Conservation (phyloP, 2,113 vertebrate genomes). For the Heterotilapia buettikoferi region DNA sequence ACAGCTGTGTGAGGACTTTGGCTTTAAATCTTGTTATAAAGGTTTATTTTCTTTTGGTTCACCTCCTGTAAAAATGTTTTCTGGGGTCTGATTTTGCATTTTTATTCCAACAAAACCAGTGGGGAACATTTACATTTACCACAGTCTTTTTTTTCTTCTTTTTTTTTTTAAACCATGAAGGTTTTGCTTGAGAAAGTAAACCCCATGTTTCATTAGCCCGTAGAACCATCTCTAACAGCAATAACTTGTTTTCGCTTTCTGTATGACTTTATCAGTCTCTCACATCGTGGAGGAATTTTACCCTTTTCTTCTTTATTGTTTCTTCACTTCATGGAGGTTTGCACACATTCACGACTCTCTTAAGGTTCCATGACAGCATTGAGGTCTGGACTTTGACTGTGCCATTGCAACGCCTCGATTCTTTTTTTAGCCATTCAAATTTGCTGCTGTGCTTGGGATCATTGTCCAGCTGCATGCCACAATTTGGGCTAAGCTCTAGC, state of each 20-base stretch:
- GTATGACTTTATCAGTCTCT: neutral
- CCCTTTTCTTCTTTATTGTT: neutral
- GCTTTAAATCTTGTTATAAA: neutral
- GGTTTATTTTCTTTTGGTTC: neutral
- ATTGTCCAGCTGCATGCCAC: neutral
- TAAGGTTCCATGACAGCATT: neutral
- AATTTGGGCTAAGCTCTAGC: neutral
- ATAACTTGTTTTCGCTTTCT: fast-evolving
- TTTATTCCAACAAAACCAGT: neutral
- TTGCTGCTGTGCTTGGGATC: neutral
- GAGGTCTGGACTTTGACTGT: neutral
- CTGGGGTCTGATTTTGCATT: neutral
- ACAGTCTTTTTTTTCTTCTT: neutral
- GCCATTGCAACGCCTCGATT: neutral
- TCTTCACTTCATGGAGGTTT: neutral
- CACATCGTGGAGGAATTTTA: neutral
- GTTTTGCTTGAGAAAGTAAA: neutral
- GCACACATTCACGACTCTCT: neutral
- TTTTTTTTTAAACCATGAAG: neutral
- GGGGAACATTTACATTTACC: neutral
- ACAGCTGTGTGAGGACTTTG: neutral
- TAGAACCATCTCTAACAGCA: neutral
- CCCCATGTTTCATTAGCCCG: neutral
- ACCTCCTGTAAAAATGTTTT: neutral
- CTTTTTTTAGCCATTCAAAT: neutral